Percentiles rank a stretch among this genome's conserved stretches.
Conservation (phyloP, 2,888 invertebrate genomes). For the Ptilodon capucinus region DNA sequence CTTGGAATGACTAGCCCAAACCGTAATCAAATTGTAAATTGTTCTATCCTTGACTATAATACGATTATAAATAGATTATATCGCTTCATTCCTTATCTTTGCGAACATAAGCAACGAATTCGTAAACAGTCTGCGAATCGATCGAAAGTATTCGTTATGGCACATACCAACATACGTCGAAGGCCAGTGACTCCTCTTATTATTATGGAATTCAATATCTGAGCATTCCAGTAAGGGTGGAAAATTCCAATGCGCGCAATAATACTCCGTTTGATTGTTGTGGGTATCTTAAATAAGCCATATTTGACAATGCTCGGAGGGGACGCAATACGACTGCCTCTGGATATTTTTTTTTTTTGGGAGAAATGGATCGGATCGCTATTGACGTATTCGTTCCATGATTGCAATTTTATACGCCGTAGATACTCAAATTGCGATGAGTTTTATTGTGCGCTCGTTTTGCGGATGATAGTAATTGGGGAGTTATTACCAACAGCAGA, state of each 20-base stretch:
- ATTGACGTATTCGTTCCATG: conserved; percentile 8
- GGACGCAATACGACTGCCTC: conserved; percentile 11
- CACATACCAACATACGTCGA: conserved; percentile 17
- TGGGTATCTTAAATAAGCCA: conserved; percentile 37
- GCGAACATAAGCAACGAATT: not conserved
- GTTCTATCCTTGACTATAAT: not conserved
- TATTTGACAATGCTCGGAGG: conserved; percentile 17
- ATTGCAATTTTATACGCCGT: conserved; percentile 20
- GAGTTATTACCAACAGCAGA: not conserved
- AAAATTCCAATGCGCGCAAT: conserved; percentile 34
- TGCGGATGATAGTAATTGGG: not conserved
- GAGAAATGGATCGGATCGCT: conserved; percentile 4
- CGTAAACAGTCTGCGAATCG: not conserved
- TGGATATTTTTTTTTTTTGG: conserved; percentile 6
- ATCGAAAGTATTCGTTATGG: conserved; percentile 3
- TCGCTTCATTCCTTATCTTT: not conserved
- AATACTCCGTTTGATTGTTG: conserved; percentile 35
- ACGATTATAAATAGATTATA: not conserved
- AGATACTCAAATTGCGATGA: conserved; percentile 23
- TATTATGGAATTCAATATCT: conserved; percentile 36
- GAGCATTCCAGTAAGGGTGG: conserved; percentile 24
- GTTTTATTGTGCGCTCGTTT: conserved; percentile 3
- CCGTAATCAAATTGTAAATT: no score
- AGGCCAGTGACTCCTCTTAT: conserved; percentile 13
- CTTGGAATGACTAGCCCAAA: no score